Conservation (phyloP, 2,888 invertebrate genomes). For the Dioctria rufipes region DNA sequence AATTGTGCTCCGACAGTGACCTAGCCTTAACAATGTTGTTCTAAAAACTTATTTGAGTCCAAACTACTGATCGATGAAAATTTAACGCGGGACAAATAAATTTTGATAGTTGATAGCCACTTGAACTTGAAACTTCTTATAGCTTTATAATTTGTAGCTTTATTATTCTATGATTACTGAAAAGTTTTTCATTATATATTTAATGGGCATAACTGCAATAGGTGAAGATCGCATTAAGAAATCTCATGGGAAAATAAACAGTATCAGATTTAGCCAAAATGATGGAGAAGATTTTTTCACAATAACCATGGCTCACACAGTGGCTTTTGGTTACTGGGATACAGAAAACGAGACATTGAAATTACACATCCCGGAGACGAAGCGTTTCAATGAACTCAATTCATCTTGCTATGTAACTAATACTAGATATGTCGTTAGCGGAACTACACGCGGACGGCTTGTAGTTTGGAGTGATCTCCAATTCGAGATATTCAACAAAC, state of each 20-base stretch:
- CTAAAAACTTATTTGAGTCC: too few species aligned
- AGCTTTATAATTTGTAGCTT: too few species aligned
- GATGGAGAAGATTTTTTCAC: slow-evolving; percentile 54
- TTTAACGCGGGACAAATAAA: not conserved
- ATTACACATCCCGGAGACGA: slow-evolving; percentile 61
- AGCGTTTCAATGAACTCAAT: slow-evolving; percentile 19
- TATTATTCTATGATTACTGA: slow-evolving; percentile 39
- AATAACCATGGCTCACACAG: slow-evolving; percentile 55
- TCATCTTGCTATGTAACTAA: slow-evolving; percentile 72
- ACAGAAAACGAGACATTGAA: slow-evolving; percentile 60
- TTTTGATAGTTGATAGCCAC: too few species aligned
- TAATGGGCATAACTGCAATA: too few species aligned
- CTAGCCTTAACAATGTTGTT: too few species aligned
- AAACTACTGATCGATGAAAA: too few species aligned
- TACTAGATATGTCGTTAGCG: slow-evolving; percentile 73
- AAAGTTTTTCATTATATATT: too few species aligned
- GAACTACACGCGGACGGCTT: slow-evolving; percentile 72
- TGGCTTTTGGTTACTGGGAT: slow-evolving; percentile 56
- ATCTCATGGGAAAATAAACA: slow-evolving; percentile 48
- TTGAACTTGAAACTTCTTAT: slow-evolving; percentile 23
- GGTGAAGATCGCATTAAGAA: too few species aligned
- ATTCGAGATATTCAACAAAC: slow-evolving; percentile 61
- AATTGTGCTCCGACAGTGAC: too few species aligned
- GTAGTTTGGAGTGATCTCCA: slow-evolving; percentile 72
- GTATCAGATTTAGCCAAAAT: slow-evolving; percentile 55